Evolutionary conservation across 2,888 invertebrate genomes (phyloP).

Genomic region (Bellardia bayeri): DNA sequence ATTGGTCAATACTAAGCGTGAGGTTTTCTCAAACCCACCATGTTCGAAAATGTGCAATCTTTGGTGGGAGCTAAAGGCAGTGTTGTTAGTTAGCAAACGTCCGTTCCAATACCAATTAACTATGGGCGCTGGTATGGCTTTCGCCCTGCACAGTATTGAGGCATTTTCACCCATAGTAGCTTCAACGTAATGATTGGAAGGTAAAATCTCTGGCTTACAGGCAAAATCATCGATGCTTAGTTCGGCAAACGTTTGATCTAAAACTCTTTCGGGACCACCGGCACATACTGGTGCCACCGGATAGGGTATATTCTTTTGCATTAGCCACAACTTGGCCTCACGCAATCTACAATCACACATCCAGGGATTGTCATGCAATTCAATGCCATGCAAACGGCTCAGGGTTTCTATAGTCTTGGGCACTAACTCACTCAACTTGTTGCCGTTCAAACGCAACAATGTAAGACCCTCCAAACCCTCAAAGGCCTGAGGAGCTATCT

Average conservation of each 20-base stretch:
- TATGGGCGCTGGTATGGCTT: constrained; percentile 91
- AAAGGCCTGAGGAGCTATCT: constrained; percentile 91
- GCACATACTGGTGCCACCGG: constrained; percentile 92
- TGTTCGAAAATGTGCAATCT: constrained; percentile 89
- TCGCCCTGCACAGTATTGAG: constrained; percentile 92
- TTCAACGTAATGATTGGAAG: constrained; percentile 90
- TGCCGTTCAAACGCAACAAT: constrained; percentile 92
- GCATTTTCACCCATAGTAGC: constrained; percentile 93
- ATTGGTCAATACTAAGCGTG: constrained; percentile 91
- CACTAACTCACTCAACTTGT: constrained; percentile 90
- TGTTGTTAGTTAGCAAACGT: constrained; percentile 90
- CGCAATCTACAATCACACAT: constrained; percentile 93
- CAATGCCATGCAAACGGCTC: constrained; percentile 91
- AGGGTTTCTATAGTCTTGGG: constrained; percentile 90
- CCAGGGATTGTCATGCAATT: constrained; percentile 95
- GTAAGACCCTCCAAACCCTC: constrained; percentile 91
- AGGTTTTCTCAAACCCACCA: constrained; percentile 89
- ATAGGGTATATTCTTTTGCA: constrained; percentile 90
- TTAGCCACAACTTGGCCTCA: constrained; percentile 92
- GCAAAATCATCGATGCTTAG: constrained; percentile 93
- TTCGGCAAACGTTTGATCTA: constrained; percentile 90
- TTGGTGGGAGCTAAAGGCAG: constrained; percentile 91
- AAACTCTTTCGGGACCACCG: constrained; percentile 88
- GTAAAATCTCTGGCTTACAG: constrained; percentile 92
- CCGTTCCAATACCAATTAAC: constrained; percentile 96